phyloP scores from a whole-genome alignment of 2,888 invertebrate genomes.

The Doris montereyensis region DNA sequence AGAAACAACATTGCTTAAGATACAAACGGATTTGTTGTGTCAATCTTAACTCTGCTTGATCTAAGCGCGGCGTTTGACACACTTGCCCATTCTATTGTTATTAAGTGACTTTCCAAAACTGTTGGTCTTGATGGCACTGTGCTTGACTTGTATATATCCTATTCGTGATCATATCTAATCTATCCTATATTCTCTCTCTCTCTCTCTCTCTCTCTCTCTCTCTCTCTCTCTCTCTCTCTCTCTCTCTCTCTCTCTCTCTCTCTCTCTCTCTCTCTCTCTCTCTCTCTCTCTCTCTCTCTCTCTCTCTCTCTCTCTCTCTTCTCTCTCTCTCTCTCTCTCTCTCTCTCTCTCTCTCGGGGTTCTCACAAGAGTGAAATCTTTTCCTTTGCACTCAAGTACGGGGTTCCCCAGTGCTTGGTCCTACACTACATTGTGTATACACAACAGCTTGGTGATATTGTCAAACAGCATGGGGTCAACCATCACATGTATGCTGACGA shows the following conservation, averaged over 20 bases:
- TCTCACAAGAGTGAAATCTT: too few species aligned
- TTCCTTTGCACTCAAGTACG: too few species aligned
- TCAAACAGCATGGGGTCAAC: too few species aligned
- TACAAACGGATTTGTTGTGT: not conserved
- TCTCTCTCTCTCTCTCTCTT: not conserved
- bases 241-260: conserved; percentile 11
- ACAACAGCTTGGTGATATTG: too few species aligned
- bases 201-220: conserved; percentile 31
- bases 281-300: conserved; percentile 18
- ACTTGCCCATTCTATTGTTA: not conserved
- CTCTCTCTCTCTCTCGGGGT: not conserved
- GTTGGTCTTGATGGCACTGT: too few species aligned
- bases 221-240: conserved; percentile 7
- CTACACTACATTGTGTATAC: too few species aligned
- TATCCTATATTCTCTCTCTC: too few species aligned
- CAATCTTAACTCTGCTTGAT: not conserved
- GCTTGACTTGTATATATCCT: too few species aligned
- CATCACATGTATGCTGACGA: too few species aligned
- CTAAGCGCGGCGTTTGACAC: too few species aligned
- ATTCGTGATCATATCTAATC: too few species aligned
- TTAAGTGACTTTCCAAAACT: not conserved
- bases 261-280: conserved; percentile 30
- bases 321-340: not conserved
- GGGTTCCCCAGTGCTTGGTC: too few species aligned
- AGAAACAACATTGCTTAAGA: not conserved